Percentiles rank a stretch among this genome's conserved stretches.
phyloP scores from a whole-genome alignment of 2,113 vertebrate species.

The Menidia beryllina region DNA sequence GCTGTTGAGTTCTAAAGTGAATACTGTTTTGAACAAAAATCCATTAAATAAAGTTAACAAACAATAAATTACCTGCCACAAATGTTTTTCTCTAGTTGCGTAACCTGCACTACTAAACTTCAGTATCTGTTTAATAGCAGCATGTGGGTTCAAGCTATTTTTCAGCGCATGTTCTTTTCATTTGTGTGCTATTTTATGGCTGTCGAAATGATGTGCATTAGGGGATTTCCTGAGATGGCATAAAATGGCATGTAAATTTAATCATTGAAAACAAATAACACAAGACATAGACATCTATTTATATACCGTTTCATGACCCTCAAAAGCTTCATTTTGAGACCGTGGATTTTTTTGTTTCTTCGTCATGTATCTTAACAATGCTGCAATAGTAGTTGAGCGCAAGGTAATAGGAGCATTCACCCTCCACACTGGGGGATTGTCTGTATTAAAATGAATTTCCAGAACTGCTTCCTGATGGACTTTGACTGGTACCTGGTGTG shows the following conservation, averaged over 20 bases:
- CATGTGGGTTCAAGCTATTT: neutral
- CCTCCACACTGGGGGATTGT: conserved; percentile 25
- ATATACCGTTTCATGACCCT: neutral
- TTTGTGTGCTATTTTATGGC: neutral
- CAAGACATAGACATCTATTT: neutral
- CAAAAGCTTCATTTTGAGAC: neutral
- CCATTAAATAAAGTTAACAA: neutral
- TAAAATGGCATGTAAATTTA: no score
- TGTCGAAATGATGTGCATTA: neutral
- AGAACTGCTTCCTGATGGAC: conserved; percentile 62
- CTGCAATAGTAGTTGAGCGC: neutral
- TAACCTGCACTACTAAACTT: no score
- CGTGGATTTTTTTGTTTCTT: neutral
- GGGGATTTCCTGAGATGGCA: no score
- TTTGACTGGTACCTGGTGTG: conserved; percentile 73
- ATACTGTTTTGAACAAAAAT: no score
- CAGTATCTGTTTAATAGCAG: no score
- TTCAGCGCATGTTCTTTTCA: neutral
- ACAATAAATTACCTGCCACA: no score
- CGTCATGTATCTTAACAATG: neutral
- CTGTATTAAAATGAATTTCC: conserved; percentile 55
- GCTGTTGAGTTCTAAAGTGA: neutral
- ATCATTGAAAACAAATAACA: no score
- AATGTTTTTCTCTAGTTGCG: no score
- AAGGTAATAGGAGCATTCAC: conserved; percentile 23